Percentiles rank a stretch among this genome's conserved stretches.
Conservation (phyloP, 2,888 invertebrate species). For the Melolontha melolontha region DNA sequence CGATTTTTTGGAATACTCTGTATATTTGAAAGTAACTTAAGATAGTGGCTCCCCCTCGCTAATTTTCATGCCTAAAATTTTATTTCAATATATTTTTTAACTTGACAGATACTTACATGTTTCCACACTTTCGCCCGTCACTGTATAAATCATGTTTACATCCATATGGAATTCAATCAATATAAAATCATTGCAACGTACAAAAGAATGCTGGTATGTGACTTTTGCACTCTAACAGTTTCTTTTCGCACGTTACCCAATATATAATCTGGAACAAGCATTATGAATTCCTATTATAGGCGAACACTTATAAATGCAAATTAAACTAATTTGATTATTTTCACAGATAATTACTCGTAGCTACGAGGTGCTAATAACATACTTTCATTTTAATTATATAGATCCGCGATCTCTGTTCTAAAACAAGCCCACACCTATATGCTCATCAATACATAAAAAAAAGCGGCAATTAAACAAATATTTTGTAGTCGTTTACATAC, state of each 20-base stretch:
- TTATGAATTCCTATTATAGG: slow-evolving; percentile 25
- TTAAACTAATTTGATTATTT: slow-evolving; percentile 37
- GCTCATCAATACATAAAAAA: neutral
- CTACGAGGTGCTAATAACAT: slow-evolving; percentile 32
- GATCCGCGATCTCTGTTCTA: slow-evolving; percentile 4
- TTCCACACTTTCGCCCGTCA: no score
- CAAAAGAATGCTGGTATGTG: no score
- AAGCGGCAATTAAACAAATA: slow-evolving; percentile 1
- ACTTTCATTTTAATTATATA: slow-evolving; percentile 34
- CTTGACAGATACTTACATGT: no score
- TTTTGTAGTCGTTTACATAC: slow-evolving; percentile 24
- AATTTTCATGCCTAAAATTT: no score
- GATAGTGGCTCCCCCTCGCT: no score
- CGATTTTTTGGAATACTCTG: no score
- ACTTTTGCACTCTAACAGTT: neutral
- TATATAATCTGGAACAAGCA: slow-evolving; percentile 19
- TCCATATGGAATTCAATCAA: no score
- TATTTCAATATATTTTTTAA: no score
- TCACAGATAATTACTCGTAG: slow-evolving; percentile 35
- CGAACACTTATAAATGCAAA: slow-evolving; percentile 38
- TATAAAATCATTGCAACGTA: no score
- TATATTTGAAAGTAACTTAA: no score
- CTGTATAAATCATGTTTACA: no score
- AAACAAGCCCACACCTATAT: neutral
- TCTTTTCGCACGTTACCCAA: slow-evolving; percentile 32